Percentiles rank a stretch among this genome's conserved stretches.
Evolutionary conservation across 2,113 vertebrate genomes (phyloP).

Genomic region (Apistogramma diplotaenia): DNA sequence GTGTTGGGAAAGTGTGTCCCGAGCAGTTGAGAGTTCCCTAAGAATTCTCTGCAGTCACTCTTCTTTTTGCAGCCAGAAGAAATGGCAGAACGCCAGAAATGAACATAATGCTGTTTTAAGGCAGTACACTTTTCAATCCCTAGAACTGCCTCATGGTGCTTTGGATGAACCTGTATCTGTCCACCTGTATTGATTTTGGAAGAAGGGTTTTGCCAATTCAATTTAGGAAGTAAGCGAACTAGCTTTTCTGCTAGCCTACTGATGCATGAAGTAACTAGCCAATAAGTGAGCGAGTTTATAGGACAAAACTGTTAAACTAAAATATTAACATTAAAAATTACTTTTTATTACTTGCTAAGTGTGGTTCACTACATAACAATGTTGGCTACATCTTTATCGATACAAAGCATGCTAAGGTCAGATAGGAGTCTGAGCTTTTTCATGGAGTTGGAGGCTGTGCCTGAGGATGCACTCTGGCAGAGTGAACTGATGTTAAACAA

Average conservation of each 20-base stretch:
- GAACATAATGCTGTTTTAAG: background rate
- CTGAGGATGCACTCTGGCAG: background rate
- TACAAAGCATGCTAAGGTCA: background rate
- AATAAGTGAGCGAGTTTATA: background rate
- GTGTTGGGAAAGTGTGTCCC: background rate
- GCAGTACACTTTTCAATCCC: background rate
- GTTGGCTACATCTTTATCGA: background rate
- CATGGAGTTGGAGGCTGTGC: background rate
- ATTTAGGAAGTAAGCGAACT: background rate
- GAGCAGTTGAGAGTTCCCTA: background rate
- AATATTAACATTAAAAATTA: background rate
- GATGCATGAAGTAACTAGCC: background rate
- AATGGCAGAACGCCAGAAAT: background rate
- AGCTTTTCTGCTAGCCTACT: background rate
- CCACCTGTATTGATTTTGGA: background rate
- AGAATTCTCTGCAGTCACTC: background rate
- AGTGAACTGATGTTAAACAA: background rate
- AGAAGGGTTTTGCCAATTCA: background rate
- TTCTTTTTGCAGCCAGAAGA: background rate
- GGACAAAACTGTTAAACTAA: background rate
- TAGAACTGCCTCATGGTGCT: background rate
- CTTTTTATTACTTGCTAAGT: background rate
- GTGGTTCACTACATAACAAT: background rate
- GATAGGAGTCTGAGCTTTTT: background rate
- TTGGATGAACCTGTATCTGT: background rate